Conservation (phyloP, 2,797 vertebrate genomes). For the Botia kubotai region DNA sequence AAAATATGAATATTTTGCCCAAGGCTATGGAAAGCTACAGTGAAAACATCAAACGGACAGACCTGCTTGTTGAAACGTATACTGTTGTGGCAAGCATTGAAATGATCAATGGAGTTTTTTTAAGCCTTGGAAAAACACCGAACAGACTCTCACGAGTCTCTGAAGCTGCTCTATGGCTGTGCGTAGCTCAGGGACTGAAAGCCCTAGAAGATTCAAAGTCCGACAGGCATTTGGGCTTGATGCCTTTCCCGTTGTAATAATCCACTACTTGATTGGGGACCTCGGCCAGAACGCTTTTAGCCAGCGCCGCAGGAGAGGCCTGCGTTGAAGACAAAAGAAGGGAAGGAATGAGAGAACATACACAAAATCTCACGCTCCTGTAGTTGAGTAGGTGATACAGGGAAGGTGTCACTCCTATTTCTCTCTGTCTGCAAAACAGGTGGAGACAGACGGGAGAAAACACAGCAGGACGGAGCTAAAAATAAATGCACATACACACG, state of each 20-base stretch:
- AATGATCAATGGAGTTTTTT: conserved; percentile 64
- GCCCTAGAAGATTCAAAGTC: conserved; percentile 96
- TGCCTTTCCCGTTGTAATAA: conserved; percentile 98
- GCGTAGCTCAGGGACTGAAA: conserved; percentile 88
- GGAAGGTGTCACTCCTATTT: conserved; percentile 54
- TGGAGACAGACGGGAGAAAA: conserved; percentile 43
- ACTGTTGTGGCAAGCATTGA: conserved; percentile 25
- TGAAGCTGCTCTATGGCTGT: conserved; percentile 70
- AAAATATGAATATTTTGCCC: conserved; percentile 3
- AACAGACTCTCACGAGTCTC: conserved; percentile 79
- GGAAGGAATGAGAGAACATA: neutral
- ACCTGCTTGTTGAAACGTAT: conserved; percentile 20
- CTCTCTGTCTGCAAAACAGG: conserved; percentile 45
- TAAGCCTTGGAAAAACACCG: conserved; percentile 79
- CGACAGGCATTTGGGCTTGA: conserved; percentile 95
- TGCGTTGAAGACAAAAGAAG: conserved; percentile 65
- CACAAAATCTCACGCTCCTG: conserved; percentile 49
- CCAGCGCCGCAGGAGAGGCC: conserved; percentile 97
- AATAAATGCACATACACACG: conserved; percentile 53
- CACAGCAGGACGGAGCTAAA: conserved; percentile 46
- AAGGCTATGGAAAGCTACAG: conserved; percentile 17
- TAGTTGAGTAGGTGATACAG: conserved; percentile 39
- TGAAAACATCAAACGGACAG: conserved; percentile 15
- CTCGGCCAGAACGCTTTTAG: conserved; percentile 97
- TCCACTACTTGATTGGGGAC: conserved; percentile 99